Base-by-base conservation (phyloP, 2,113 vertebrate genomes). In the Enhydra lutris region DNA sequence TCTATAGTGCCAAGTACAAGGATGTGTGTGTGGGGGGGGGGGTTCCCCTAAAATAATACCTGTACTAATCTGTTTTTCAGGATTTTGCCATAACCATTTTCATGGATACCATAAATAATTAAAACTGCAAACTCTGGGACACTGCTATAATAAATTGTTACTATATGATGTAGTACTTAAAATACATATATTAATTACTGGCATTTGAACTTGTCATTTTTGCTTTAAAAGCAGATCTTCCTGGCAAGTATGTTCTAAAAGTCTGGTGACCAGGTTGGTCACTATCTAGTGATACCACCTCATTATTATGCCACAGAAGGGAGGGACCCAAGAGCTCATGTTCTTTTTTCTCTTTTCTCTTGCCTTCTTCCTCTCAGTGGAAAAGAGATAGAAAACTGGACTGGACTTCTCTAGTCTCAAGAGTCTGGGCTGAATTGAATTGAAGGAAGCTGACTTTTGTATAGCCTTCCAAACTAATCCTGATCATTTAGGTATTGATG, bases 401-500 rank as follows among this genome's bases (percentile, higher is more conserved):
- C 24, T 82, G 31, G 34, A 91, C n/a, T 97, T 85, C 6, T 18
- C 63, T 95, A 89, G 82, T 91, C 69, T 95, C 57, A 95, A 29
- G 92, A 91, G 55, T 80, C 93, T 96, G 79, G 81, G 73, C 85
- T 95, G 93, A 84, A 88, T 81, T 95, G 69, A 81, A 63, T 65
- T 82, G 50, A 97, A 96, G 78, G 71, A 92, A 94, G 63, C 82
- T 89, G 95, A 93, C 42, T 93, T 93, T 95, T 95, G 2, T 79
- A 61, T 81, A 93, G 82, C 45, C 69, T 95, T 97, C 36, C 23
- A 95, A 78, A 93, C 21, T 52, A 94, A 94, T 74, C 36, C 89
- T 87, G 61, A 90, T 85, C 79, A 78, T 94, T 94, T 95, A 67
- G 52, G n/a, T 97, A 73, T 90, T 91, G 90, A 47, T 84, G 36